These are phyloP conservation scores for Ceratina japonica DNA, from an alignment of 1,140 invertebrate genomes.

Conservation along the genomic window DNA sequence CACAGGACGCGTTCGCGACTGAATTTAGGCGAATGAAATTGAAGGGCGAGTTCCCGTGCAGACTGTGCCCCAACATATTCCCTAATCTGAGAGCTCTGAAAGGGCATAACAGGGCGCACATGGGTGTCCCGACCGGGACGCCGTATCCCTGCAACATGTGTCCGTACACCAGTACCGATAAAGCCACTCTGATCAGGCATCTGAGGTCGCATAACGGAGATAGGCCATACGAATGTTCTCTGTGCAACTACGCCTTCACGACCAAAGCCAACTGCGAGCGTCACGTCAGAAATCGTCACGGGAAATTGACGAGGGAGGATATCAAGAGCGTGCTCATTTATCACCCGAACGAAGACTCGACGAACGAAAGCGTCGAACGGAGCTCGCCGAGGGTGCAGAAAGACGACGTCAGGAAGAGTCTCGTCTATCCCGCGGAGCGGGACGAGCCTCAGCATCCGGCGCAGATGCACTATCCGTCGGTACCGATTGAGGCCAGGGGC, in stretches of 20 bases:
- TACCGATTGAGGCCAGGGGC: slow-evolving; percentile 27
- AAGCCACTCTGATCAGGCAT: slow-evolving; percentile 92
- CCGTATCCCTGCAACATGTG: slow-evolving; percentile 96
- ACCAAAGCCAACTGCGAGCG: slow-evolving; percentile 95
- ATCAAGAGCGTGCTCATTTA: slow-evolving; percentile 92
- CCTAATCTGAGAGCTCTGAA: slow-evolving; percentile 94
- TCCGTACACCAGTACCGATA: slow-evolving; percentile 92
- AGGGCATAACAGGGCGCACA: slow-evolving; percentile 91
- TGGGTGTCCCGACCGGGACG: slow-evolving; percentile 84
- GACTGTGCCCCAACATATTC: slow-evolving; percentile 90
- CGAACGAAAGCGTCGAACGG: slow-evolving; percentile 84
- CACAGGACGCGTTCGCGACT: slow-evolving; percentile 88
- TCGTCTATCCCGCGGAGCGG: slow-evolving; percentile 67
- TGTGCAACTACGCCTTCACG: slow-evolving; percentile 97
- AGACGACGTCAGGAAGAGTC: slow-evolving; percentile 69
- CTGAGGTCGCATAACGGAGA: slow-evolving; percentile 97
- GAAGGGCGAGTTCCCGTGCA: slow-evolving; percentile 92
- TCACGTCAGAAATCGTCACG: slow-evolving; percentile 94
- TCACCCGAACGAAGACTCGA: slow-evolving; percentile 90
- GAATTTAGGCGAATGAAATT: slow-evolving; percentile 92
- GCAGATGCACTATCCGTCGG: slow-evolving; percentile 58
- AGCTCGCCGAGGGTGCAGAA: slow-evolving; percentile 74
- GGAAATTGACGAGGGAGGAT: slow-evolving; percentile 90
- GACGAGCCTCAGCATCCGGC: slow-evolving; percentile 45
- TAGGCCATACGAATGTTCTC: slow-evolving; percentile 94